Evolutionary conservation across 2,797 vertebrate genomes (phyloP), one percentile per base, ranked within the genome.

Genomic region (Chloroceryle inda): DNA sequence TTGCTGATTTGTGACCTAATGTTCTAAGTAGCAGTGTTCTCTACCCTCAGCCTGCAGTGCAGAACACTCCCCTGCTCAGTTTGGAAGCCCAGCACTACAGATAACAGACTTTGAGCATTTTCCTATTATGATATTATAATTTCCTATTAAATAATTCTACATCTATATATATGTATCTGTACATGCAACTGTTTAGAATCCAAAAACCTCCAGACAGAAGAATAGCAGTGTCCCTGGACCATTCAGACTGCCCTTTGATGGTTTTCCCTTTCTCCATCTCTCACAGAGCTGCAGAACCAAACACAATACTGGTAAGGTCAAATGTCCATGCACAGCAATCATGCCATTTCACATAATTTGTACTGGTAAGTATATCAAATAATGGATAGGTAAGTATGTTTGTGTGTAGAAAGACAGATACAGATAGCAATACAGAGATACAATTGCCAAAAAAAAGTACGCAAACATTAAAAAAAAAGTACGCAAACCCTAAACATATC

Each of bases 11-110:
- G 13, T 50, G 5, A 71, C 24, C 14, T 42, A 16, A 10, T 23
- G 4, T 55, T 67, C 24, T 55, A 82, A 84, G 35, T 29, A 87
- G 12, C 35, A 73, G 58, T 26, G 7, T 38, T 5, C 40, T 83
- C 45, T 64, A 13, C 6, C 11, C 12, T 84, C 38, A 68, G 31
- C 7, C 35, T 42, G 18, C 31, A 68, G 26, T 47, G 42, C 5
- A 42, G 31, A 77, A 63, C 53, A 45, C 0, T 2, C 1, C 3
- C 5, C 52, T 20, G 14, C 27, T 74, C 27, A 49, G 1, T 79
- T 66, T 76, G 42, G n/a, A 88, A 84, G 9, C 44, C 24, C 15
- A 33, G 3, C 38, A 17, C 10, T 66, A 88, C 29, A 47, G 58
- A 49, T 47, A 5, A 87, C 6, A 7, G 31, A 61, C 5, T 79